Evolutionary conservation across 1,140 invertebrate genomes (phyloP).

Genomic region (Bicyclus anynana): DNA sequence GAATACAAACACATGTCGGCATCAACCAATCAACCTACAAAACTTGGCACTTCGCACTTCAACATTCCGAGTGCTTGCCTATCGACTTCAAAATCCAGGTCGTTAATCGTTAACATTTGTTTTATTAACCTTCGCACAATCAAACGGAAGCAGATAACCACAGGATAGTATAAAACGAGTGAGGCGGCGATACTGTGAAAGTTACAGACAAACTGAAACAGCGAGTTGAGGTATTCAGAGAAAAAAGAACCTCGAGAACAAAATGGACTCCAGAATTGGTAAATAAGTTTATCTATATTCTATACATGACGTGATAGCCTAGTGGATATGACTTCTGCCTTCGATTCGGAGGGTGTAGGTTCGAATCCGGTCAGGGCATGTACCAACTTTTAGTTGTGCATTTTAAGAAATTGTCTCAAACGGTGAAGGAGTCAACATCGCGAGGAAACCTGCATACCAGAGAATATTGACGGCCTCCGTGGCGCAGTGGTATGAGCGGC

Average conservation of each 20-base stretch:
- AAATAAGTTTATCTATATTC: conserved; percentile 14
- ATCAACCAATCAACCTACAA: no score
- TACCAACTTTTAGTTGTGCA: no score
- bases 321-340: no score
- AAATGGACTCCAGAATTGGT: conserved; percentile 47
- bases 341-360: no score
- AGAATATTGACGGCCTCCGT: no score
- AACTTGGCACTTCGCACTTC: conserved; percentile 16
- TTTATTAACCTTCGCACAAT: conserved; percentile 30
- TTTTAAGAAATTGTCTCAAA: no score
- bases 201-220: conserved; percentile 10
- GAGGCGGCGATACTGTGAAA: conserved; percentile 18
- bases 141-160: conserved; percentile 34
- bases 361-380: no score
- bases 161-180: conserved; percentile 26
- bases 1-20: no score
- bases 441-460: no score
- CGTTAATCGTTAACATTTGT: conserved; percentile 29
- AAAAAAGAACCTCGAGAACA: background rate
- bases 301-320: no score
- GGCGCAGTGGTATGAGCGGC: no score
- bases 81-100: conserved; percentile 35
- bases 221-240: conserved; percentile 6
- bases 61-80: conserved; percentile 27
- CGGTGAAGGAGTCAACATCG: no score